A percentile compares a stretch with the other conserved stretches of the same genome.
phyloP scores from a whole-genome alignment of 2,113 vertebrate species.

The Panthera uncia region DNA sequence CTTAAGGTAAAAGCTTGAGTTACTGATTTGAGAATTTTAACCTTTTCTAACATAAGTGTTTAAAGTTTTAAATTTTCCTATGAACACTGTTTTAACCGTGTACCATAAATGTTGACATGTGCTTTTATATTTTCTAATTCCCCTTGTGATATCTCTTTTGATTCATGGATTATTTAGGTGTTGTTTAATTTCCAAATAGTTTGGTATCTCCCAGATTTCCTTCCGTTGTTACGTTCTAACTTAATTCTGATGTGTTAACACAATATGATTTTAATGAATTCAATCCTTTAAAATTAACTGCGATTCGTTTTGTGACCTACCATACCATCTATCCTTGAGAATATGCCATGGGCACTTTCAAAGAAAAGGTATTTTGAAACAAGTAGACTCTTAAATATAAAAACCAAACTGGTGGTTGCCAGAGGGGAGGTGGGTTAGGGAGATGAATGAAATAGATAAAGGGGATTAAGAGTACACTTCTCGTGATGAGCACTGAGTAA shows the following conservation, averaged over 20 bases:
- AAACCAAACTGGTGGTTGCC: neutral
- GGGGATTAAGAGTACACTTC: neutral
- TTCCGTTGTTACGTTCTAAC: neutral
- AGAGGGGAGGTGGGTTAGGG: neutral
- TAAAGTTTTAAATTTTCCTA: neutral
- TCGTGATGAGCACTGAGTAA: neutral
- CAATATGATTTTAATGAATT: conserved; percentile 3
- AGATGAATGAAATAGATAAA: neutral
- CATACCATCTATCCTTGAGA: neutral
- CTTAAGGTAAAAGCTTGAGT: neutral
- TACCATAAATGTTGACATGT: neutral
- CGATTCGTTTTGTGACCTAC: neutral
- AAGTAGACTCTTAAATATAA: neutral
- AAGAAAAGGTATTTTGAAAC: neutral
- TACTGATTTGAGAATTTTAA: neutral
- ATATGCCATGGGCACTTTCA: neutral
- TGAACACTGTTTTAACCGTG: neutral
- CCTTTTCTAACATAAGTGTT: neutral
- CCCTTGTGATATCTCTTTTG: neutral
- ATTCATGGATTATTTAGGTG: neutral
- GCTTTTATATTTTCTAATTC: neutral
- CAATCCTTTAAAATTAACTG: neutral
- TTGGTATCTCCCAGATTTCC: neutral
- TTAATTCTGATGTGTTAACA: neutral
- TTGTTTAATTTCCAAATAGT: conserved; percentile 7